Base-by-base conservation (phyloP, 2,797 vertebrate species). In the Nannoperca australis region DNA sequence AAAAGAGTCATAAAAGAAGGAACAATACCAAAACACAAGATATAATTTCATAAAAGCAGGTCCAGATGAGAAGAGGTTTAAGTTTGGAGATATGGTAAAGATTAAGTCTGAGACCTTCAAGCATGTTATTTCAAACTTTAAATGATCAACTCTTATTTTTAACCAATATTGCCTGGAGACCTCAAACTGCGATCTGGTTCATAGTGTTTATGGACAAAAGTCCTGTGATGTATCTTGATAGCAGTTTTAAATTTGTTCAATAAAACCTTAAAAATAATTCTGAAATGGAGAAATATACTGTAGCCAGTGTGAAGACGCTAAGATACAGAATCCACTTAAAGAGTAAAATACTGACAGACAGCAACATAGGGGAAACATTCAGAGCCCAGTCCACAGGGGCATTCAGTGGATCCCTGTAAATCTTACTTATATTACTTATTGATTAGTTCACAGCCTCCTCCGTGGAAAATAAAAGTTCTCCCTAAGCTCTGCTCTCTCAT, bases 341-440 rank as follows among this genome's bases (percentile, higher is more conserved):
- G 32, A 61, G 53, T 34, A 47, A 38, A 72, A 50, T 22, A 50
- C 45, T 1, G 12, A 55, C 10, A 73, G 40, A 47, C 51, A 66
- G 68, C 34, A 34, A 34, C 34, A 34, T 7, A 1, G 34, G 7
- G 67, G 64, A 82, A 82, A 70, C 77, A 78, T 73, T 62, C 27
- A 61, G 34, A 70, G 49, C 77, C 5, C 17, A n/a, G 60, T 79
- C 71, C 86, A 75, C 36, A n/a, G 38, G 78, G 61, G 68, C 36
- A 34, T 79, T 71, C 55, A 73, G 70, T 66, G 63, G 68, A 89
- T 89, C 81, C 81, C 55, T 54, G 69, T 90, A 91, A 92, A 92
- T 89, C 91, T 83, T 88, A 58, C 73, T 76, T 88, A 89, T 92
- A 93, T 94, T 90, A 88, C 85, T 91, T 93, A 94, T 93, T 92